These are phyloP conservation scores for Leptogaster cylindrica DNA, from an alignment of 2,888 invertebrate genomes.

Conservation along the genomic window DNA sequence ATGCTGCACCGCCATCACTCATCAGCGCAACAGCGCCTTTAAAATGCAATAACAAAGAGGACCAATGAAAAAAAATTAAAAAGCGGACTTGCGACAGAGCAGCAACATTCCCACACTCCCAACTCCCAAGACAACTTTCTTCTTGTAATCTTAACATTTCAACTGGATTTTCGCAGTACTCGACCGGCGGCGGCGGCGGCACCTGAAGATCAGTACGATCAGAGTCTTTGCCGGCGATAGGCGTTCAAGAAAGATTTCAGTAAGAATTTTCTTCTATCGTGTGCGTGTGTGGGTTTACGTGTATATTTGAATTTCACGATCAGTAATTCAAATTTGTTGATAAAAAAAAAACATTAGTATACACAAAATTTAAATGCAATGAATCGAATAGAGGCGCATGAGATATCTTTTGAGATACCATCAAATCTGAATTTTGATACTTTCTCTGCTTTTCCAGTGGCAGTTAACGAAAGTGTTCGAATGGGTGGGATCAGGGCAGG, in stretches of 20 bases:
- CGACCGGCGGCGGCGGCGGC: neutral
- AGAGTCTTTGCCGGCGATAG: neutral
- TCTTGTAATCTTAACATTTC: slow-evolving; percentile 1
- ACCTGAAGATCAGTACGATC: slow-evolving; percentile 20
- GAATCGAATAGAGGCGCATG: slow-evolving; percentile 56
- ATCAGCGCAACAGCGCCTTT: no score
- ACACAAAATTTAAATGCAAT: no score
- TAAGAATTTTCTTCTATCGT: no score
- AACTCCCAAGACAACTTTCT: slow-evolving; percentile 22
- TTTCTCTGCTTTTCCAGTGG: slow-evolving; percentile 50
- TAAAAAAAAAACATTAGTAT: neutral
- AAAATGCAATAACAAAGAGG: no score
- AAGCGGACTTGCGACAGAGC: no score
- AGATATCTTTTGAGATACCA: slow-evolving; percentile 57
- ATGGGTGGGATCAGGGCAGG: neutral
- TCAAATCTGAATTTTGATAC: slow-evolving; percentile 58
- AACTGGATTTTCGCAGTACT: neutral
- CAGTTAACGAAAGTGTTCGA: slow-evolving; percentile 13
- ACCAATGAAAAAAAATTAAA: no score
- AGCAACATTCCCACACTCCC: neutral
- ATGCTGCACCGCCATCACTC: no score
- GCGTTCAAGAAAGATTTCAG: neutral
- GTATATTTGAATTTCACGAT: no score
- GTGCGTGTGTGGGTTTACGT: no score
- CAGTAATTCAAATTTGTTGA: neutral